Base-by-base conservation (phyloP, 2,113 vertebrate genomes). In the Dermatemys mawii region DNA sequence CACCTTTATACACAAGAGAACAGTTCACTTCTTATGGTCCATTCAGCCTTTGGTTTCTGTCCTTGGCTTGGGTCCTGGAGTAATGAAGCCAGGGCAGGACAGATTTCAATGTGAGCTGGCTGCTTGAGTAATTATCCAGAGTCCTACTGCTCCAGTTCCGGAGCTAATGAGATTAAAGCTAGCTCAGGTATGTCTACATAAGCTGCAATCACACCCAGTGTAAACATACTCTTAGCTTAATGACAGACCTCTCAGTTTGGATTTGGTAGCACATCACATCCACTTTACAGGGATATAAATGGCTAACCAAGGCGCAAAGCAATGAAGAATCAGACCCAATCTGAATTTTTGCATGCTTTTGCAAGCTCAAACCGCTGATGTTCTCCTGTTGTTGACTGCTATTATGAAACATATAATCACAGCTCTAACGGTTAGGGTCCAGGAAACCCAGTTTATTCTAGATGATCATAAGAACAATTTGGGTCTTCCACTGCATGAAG, bases 261-360 rank as follows among this genome's bases (percentile, higher is more conserved):
- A 95, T 83, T 41, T 53, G 73, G 14, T 9, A 24, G 0, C 0
- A 27, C 4, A 1, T 0, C 6, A 0, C 3, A 4, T 81, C 27
- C 1, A 7, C 49, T 94, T 75, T 54, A 13, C 63, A 54, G 32
- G 41, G 78, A 88, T 13, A 2, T 27, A 67, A 67, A 2, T 75
- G n/a, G 8, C 5, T 49, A 44, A 76, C 14, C 5, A 3, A 2
- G 8, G 1, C 8, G 83, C 63, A 19, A 49, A 50, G 9, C 16
- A 41, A 24, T 14, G 6, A 38, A 29, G 38, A 76, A 76, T 46
- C 6, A 46, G 73, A 24, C 24, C 12, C 73, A 44, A 27, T 13
- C 35, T 24, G 29, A 83, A 78, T 19, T 83, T 6, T 51, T 35
- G 6, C 2, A 3, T 55, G 1, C 82, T 87, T 75, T 38, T 51